phyloP scores from a whole-genome alignment of 2,888 invertebrate species.

The Drosophila mulleri region DNA sequence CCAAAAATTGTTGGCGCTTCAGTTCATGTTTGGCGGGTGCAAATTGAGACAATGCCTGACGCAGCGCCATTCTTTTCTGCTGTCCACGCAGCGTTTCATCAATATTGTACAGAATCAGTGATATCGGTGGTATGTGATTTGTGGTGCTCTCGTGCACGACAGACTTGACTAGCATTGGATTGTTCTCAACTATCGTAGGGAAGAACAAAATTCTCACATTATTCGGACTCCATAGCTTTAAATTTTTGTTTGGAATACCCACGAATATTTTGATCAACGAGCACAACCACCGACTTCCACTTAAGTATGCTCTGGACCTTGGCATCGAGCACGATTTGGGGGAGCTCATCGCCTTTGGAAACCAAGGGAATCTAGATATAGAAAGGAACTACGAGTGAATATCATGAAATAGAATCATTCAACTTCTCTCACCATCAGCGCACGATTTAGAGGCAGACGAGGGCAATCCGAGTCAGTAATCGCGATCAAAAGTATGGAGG shows the following conservation, averaged over 20 bases:
- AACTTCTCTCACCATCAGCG: slow-evolving; percentile 87
- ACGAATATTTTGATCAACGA: slow-evolving; percentile 91
- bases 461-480: slow-evolving; percentile 93
- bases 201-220: not conserved
- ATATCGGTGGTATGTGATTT: slow-evolving; percentile 81
- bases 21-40: slow-evolving; percentile 56
- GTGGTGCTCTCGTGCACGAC: slow-evolving; percentile 81
- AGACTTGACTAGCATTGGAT: slow-evolving; percentile 79
- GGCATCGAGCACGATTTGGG: slow-evolving; percentile 92
- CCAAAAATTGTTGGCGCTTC: slow-evolving; percentile 77
- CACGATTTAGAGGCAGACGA: slow-evolving; percentile 88
- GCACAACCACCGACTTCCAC: slow-evolving; percentile 90
- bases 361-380: slow-evolving; percentile 87
- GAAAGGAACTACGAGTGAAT: not conserved
- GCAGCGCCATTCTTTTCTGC: slow-evolving; percentile 72
- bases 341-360: slow-evolving; percentile 89
- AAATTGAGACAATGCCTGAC: slow-evolving; percentile 72
- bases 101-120: slow-evolving; percentile 82
- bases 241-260: slow-evolving; percentile 84
- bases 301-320: slow-evolving; percentile 88
- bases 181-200: slow-evolving; percentile 64
- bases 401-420: too few relatives aligned
- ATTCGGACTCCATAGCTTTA: not conserved
- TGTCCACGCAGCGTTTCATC: slow-evolving; percentile 77
- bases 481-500: slow-evolving; percentile 90